Conservation (phyloP, 2,113 vertebrate species). For the Malurus alboscapulatus region DNA sequence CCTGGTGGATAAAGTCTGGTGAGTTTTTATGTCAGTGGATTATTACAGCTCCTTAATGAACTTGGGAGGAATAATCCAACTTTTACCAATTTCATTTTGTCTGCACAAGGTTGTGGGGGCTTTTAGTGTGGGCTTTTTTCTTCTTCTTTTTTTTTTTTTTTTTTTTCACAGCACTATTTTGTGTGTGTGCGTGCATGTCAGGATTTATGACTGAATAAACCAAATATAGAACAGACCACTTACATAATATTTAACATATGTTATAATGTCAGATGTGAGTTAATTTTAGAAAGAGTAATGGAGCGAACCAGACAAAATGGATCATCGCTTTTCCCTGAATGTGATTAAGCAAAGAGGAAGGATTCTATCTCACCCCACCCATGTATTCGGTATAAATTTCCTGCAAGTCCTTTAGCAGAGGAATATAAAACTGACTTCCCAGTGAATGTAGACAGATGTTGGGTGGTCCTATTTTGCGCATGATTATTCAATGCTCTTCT, state of each 20-base stretch:
- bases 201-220: constrained; percentile 62
- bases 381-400: constrained; percentile 54
- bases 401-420: constrained; percentile 35
- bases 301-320: constrained; percentile 59
- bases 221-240: constrained; percentile 61
- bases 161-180: background rate
- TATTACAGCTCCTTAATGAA: background rate
- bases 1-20: background rate
- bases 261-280: constrained; percentile 64
- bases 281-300: constrained; percentile 69
- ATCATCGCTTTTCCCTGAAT: constrained; percentile 51
- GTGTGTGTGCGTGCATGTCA: background rate
- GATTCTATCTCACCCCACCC: constrained; percentile 67
- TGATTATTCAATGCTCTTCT: constrained; percentile 34
- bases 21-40: background rate
- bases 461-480: constrained; percentile 58
- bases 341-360: constrained; percentile 69
- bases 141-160: background rate
- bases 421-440: constrained; percentile 51
- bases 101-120: background rate
- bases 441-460: constrained; percentile 64
- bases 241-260: constrained; percentile 68
- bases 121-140: background rate
- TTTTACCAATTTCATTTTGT: background rate
- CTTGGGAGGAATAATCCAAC: background rate